A percentile compares a stretch with the other conserved stretches of the same genome.
Conservation (phyloP, 2,113 vertebrate species). For the Mohoua ochrocephala region DNA sequence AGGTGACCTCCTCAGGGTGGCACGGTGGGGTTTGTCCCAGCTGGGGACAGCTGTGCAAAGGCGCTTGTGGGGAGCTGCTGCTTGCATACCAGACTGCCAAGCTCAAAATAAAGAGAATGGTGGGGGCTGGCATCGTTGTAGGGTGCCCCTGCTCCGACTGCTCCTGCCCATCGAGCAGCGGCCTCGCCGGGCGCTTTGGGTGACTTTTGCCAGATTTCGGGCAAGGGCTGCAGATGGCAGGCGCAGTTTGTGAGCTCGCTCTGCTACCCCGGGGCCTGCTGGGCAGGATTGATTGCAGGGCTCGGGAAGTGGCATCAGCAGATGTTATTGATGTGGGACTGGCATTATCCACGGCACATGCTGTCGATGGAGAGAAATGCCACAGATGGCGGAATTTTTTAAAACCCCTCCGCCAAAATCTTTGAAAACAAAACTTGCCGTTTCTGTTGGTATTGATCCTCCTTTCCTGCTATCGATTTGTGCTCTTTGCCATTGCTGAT, state of each 20-base stretch:
- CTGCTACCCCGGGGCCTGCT: neutral
- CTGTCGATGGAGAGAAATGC: neutral
- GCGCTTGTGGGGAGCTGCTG: neutral
- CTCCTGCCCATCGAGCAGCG: neutral
- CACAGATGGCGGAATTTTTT: constrained; percentile 11
- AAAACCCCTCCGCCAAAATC: neutral
- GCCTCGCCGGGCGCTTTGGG: neutral
- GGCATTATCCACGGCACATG: neutral
- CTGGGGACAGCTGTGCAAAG: neutral
- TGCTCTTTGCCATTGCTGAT: neutral
- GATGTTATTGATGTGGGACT: constrained; percentile 46
- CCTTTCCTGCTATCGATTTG: neutral
- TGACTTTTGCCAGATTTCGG: neutral
- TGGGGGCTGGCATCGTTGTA: fast-evolving
- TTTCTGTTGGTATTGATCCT: constrained; percentile 8
- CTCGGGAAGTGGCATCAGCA: constrained; percentile 18
- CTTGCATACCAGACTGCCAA: neutral
- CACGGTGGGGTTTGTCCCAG: fast-evolving
- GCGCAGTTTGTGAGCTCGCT: neutral
- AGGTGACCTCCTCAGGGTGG: neutral
- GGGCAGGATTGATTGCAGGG: constrained; percentile 39
- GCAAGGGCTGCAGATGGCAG: constrained; percentile 4
- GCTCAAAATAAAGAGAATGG: neutral
- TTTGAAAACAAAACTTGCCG: constrained; percentile 24
- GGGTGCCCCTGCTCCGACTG: neutral